These are phyloP conservation scores for Thalassaphorura encarpata DNA, from an alignment of 1,140 invertebrate species.

Conservation along the genomic window DNA sequence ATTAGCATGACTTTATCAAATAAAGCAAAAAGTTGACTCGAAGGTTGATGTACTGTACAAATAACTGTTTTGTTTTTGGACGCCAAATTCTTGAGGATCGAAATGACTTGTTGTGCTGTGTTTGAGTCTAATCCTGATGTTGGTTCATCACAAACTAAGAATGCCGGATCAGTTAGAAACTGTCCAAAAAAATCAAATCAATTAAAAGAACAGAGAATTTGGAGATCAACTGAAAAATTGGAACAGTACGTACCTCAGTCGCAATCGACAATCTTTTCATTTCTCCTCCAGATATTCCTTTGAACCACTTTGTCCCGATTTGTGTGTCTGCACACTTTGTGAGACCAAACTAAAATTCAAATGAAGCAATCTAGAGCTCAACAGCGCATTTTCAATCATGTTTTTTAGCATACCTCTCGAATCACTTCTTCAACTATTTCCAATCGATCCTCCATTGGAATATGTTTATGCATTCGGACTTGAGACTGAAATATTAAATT, in stretches of 20 bases:
- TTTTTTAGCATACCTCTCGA: constrained; percentile 54
- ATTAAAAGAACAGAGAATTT: constrained; percentile 87
- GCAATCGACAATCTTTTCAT: constrained; percentile 91
- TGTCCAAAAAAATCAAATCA: constrained; percentile 38
- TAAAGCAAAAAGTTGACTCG: constrained; percentile 81
- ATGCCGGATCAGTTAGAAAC: constrained; percentile 82
- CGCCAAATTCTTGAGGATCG: constrained; percentile 66
- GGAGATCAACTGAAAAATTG: too few relatives aligned
- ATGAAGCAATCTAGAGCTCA: too few relatives aligned
- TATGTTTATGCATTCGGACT: constrained; percentile 77
- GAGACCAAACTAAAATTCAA: constrained; percentile 73
- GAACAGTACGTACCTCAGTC: too few relatives aligned
- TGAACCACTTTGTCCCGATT: constrained; percentile 74
- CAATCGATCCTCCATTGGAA: constrained; percentile 64
- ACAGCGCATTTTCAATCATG: too few relatives aligned
- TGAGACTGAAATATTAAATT: constrained; percentile 68
- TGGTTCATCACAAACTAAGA: constrained; percentile 67
- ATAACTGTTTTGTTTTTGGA: constrained; percentile 80
- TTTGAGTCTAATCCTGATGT: constrained; percentile 74
- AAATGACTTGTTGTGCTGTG: constrained; percentile 85
- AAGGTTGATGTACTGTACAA: constrained; percentile 92
- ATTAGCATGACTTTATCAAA: constrained; percentile 85
- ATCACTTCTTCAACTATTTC: constrained; percentile 81
- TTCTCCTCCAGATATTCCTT: constrained; percentile 92
- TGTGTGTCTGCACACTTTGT: constrained; percentile 78